A percentile compares a stretch with the other conserved stretches of the same genome.
Conservation (phyloP, 92 coral and sea anemone species). For the Porites divaricata region DNA sequence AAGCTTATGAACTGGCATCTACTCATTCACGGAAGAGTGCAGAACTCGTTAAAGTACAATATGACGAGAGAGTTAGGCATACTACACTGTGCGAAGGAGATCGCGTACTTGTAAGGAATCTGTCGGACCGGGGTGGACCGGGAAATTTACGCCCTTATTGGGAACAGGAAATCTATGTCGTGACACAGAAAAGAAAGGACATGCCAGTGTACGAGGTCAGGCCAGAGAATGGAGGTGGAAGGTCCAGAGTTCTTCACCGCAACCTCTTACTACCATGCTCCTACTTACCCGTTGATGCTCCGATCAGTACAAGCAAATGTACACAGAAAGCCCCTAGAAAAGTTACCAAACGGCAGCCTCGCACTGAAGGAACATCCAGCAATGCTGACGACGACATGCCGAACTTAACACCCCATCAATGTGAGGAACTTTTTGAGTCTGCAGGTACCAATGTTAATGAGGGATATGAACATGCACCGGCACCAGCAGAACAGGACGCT, state of each 20-base stretch:
- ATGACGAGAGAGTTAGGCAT: constrained; percentile 60
- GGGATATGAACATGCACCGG: not conserved
- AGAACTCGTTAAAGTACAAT: constrained; percentile 35
- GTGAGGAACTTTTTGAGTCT: not conserved
- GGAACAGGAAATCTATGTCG: constrained; percentile 63
- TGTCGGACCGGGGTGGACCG: constrained; percentile 46
- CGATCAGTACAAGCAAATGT: not conserved
- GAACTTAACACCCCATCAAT: not conserved
- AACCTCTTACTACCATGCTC: constrained; percentile 56
- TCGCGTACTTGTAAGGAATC: constrained; percentile 51
- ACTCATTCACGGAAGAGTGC: constrained; percentile 39
- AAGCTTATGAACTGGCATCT: constrained; percentile 62
- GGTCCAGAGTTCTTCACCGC: constrained; percentile 45
- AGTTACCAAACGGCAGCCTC: too few species aligned
- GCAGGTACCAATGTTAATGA: not conserved
- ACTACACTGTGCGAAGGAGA: constrained; percentile 38
- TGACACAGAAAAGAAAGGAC: constrained; percentile 50
- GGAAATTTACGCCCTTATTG: constrained; percentile 66
- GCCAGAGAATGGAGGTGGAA: constrained; percentile 53
- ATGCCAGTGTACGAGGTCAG: constrained; percentile 64
- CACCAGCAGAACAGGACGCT: not conserved
- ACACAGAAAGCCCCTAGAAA: not conserved
- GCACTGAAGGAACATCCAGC: not conserved
- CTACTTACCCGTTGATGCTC: constrained; percentile 44
- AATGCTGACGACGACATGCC: constrained; percentile 7